Evolutionary conservation across 2,113 vertebrate species (phyloP), one percentile per base, ranked within the genome.

Genomic region (Bujurquina vittata): DNA sequence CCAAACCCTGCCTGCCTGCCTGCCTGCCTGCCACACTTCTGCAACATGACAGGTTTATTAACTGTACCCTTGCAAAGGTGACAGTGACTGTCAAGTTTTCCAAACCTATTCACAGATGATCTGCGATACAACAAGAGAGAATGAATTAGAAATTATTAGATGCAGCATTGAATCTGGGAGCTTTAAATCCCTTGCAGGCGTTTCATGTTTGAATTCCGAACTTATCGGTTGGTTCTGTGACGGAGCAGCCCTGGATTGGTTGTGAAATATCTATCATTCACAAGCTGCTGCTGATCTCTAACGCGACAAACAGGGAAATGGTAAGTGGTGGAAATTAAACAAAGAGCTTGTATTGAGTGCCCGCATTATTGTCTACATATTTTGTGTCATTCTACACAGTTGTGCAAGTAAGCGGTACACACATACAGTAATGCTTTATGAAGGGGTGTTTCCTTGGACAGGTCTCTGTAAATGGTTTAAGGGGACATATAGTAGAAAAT

Each of bases 151-250:
- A 20, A 75, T 7, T 72, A 76, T 22, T 37, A 58, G 72, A 12
- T n/a, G 74, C 2, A 74, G 74, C 33, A 69, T 77, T 63, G 11
- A 79, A 63, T 43, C 60, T 72, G 11, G 5, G 46, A 1, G 11
- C 59, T 77, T 49, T 12, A 81, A 52, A 85, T 80, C 69, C 60
- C 61, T 75, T 3, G 2, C 7, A 12, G 56, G n/a, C 12, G 52
- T 81, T 87, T 84, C n/a, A 90, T 77, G 81, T 87, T 37, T 80
- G 77, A 46, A 77, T 69, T 54, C 59, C 40, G 8, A 79, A 76
- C n/a, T 65, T 26, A 67, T 84, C 83, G 20, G 12, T 63, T 3
- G 29, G 56, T 37, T 77, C 77, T 84, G 52, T 29, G 55, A 79
- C 60, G 55, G 58, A 77, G 10, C 8, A 52, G 76, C n/a, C 55